Conservation (phyloP, 2,113 vertebrate genomes). For the Polyodon spathula region DNA sequence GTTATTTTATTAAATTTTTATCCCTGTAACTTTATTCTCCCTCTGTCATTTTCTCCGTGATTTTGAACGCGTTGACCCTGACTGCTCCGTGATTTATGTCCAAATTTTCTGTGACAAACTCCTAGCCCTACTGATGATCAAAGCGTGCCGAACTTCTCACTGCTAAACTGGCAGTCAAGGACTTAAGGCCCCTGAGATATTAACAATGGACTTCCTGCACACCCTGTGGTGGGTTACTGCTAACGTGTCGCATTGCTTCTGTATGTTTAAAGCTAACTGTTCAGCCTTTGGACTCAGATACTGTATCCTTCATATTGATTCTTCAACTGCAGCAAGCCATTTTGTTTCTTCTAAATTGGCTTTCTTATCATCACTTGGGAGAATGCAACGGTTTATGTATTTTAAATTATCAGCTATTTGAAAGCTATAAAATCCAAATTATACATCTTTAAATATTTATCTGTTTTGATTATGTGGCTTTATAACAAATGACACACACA, state of each 20-base stretch:
- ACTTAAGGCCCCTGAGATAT: no score
- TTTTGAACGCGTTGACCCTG: no score
- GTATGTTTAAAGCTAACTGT: constrained; percentile 14
- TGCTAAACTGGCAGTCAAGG: no score
- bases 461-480: neutral
- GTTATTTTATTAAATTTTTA: no score
- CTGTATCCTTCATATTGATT: constrained; percentile 13
- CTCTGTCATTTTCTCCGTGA: no score
- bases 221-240: no score
- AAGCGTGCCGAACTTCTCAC: no score
- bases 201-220: no score
- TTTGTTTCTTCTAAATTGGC: constrained; percentile 18
- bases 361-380: constrained; percentile 12
- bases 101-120: no score
- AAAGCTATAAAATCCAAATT: constrained; percentile 6
- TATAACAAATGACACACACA: neutral
- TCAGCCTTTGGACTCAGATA: constrained; percentile 16
- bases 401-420: constrained; percentile 5
- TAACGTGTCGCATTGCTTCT: neutral
- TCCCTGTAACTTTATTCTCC: no score
- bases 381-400: constrained; percentile 6
- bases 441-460: neutral
- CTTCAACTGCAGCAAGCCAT: constrained; percentile 5
- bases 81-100: no score
- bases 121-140: no score